Conservation (phyloP, 1,140 invertebrate genomes). For the Camponotus floridanus region DNA sequence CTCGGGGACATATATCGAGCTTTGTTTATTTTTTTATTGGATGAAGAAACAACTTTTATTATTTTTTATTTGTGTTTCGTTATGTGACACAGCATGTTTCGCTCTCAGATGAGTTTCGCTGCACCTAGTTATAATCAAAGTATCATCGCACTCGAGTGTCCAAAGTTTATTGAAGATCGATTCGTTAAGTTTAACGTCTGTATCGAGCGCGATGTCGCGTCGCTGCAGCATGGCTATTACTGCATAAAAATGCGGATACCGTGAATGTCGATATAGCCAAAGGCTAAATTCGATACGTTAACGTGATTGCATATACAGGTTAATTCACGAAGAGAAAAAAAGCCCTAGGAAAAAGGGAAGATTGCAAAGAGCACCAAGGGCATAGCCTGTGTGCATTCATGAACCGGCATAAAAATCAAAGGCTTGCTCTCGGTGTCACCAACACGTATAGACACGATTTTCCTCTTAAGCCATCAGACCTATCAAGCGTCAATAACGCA, state of each 20-base stretch:
- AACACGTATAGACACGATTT: conserved; percentile 66
- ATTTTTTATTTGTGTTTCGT: conserved; percentile 22
- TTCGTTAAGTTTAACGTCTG: conserved; percentile 58
- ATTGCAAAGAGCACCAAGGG: conserved; percentile 52
- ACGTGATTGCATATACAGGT: conserved; percentile 66
- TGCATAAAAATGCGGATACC: conserved; percentile 54
- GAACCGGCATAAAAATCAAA: conserved; percentile 72
- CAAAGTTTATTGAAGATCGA: conserved; percentile 57
- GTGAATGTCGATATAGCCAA: conserved; percentile 30
- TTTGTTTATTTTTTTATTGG: background rate
- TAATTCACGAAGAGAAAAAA: conserved; percentile 65
- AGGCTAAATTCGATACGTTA: conserved; percentile 72
- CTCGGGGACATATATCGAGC: conserved; percentile 6
- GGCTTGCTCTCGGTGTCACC: conserved; percentile 60
- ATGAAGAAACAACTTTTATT: conserved; percentile 16
- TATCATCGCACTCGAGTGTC: conserved; percentile 23
- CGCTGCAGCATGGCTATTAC: conserved; percentile 27
- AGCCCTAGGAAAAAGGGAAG: conserved; percentile 25
- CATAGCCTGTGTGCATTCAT: conserved; percentile 58
- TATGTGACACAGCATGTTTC: conserved; percentile 1
- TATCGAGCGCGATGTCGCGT: conserved; percentile 25
- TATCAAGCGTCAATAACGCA: conserved; percentile 71
- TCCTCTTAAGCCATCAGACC: conserved; percentile 68
- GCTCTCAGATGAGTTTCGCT: conserved; percentile 26
- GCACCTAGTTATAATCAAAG: conserved; percentile 45